Evolutionary conservation across 2,113 vertebrate species (phyloP), one percentile per base, ranked within the genome.

Genomic region (Phocoena phocoena): DNA sequence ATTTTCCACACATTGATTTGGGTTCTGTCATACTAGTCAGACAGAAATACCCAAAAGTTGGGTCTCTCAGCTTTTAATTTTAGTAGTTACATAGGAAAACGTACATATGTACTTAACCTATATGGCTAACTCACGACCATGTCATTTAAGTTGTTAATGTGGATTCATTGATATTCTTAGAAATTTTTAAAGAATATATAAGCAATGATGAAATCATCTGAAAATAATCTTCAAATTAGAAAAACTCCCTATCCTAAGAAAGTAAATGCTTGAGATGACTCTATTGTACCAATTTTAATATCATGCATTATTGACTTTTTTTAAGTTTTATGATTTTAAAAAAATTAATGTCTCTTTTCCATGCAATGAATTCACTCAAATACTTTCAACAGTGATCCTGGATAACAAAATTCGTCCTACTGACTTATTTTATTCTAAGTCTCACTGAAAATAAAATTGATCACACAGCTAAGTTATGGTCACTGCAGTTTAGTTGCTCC

Each of bases 381-480:
- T 79, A 67, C 31, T 88, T 76, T 86, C 47, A 77, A 58, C 12
- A 82, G n/a, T 93, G 86, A 83, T 86, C 53, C 81, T 83, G 12
- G 9, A 38, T 21, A 90, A 97, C n/a, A 68, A 62, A 80, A 93
- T 88, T 41, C n/a, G 2, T 80, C 71, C 63, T 60, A 33, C 36
- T 87, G 67, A 88, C 41, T 68, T 90, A 38, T 90, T 90, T 86
- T 83, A 93, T 96, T 80, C 36, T 47, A 73, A 79, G 36, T 68
- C 28, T 44, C 55, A 83, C 63, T 95, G 68, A 95, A 90, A 93
- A 91, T 93, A 87, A 93, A 95, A 92, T 13, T 87, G 93, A 86
- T 55, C 67, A 77, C 36, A 79, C 3, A 58, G 47, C 44, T 85
- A 89, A 86, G 21, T 81, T 73, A 55, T 50, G 47, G 71, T 94